Conservation (phyloP, 2,797 vertebrate species). For the Cygnus olor region DNA sequence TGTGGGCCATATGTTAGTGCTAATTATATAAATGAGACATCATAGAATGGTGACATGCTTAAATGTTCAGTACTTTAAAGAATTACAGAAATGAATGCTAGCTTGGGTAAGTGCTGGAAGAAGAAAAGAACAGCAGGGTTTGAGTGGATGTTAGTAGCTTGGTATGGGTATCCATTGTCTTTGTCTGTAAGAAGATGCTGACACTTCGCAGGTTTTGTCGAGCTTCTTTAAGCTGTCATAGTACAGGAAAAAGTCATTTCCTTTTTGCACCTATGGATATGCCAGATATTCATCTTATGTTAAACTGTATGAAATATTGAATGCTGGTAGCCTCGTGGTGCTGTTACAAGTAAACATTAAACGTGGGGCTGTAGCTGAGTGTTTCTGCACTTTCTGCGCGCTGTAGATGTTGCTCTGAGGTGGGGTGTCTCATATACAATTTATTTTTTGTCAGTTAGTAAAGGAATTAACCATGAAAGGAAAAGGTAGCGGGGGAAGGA, state of each 20-base stretch:
- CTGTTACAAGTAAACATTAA: not conserved
- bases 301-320: not conserved
- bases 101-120: conserved; percentile 68
- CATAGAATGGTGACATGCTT: conserved; percentile 79
- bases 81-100: conserved; percentile 75
- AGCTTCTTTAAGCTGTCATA: conserved; percentile 50
- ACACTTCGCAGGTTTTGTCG: conserved; percentile 61
- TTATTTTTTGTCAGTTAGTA: not conserved
- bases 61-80: conserved; percentile 76
- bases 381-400: not conserved
- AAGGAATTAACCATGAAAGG: not conserved
- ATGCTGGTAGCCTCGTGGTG: not conserved
- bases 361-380: not conserved
- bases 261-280: conserved; percentile 61
- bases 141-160: conserved; percentile 78
- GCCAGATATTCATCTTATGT: conserved; percentile 45
- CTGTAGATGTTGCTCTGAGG: not conserved
- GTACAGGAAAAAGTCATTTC: conserved; percentile 30
- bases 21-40: conserved; percentile 86
- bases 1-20: conserved; percentile 84
- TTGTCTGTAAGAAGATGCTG: conserved; percentile 68
- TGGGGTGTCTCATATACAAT: not conserved
- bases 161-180: conserved; percentile 61
- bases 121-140: conserved; percentile 71
- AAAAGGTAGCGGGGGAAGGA: not conserved